A percentile compares a stretch with the other conserved stretches of the same genome.
Conservation (phyloP, 2,113 vertebrate genomes). For the Manacus vitellinus region DNA sequence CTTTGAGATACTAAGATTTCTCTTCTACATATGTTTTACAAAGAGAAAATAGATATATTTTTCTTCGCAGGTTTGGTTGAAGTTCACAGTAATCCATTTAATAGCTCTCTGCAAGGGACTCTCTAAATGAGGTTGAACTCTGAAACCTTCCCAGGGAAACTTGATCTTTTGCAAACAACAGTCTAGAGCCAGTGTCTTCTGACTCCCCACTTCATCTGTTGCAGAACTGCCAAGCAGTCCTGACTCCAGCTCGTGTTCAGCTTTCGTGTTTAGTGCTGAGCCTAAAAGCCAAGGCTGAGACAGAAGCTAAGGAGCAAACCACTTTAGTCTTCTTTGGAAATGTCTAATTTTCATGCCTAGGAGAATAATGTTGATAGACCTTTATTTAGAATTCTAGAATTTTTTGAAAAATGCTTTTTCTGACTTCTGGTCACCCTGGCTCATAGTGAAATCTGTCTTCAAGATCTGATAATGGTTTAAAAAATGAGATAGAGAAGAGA, state of each 20-base stretch:
- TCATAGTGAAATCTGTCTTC: background rate
- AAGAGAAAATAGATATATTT: background rate
- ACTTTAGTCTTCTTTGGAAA: background rate
- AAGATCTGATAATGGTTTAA: background rate
- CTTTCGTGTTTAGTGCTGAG: background rate
- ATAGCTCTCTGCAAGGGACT: background rate
- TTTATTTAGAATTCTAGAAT: background rate
- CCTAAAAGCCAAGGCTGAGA: background rate
- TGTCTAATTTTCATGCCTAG: background rate
- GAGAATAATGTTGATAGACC: background rate
- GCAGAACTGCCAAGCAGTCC: background rate
- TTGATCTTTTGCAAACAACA: background rate
- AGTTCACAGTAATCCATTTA: background rate
- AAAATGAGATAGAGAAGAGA: background rate
- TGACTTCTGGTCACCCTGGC: background rate
- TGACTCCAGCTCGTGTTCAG: background rate
- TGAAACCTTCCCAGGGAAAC: background rate
- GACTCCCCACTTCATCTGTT: background rate
- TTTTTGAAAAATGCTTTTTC: background rate
- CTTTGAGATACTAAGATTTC: background rate
- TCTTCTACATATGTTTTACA: background rate
- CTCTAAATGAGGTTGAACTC: background rate
- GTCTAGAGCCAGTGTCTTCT: background rate
- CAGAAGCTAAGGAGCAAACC: background rate
- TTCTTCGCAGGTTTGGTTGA: background rate